Evolutionary conservation across 2,797 vertebrate genomes (phyloP), one percentile per base, ranked within the genome.

Genomic region (Oryzias sinensis): DNA sequence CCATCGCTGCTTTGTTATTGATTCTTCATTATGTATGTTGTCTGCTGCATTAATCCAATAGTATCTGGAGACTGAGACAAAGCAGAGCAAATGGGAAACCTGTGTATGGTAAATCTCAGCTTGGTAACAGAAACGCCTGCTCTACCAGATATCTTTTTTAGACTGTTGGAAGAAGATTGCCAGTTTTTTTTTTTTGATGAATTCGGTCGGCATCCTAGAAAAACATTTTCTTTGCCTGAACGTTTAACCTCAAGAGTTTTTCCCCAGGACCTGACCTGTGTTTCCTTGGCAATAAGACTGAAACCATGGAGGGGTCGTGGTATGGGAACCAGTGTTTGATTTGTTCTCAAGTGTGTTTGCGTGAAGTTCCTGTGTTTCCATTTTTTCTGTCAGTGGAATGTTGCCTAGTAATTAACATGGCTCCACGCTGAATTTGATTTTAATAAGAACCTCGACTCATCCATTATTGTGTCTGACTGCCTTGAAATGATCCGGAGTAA

Each of bases 21-120:
- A 90, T 87, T 85, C 70, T 74, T 63, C 71, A 82, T 87, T 77
- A 74, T 77, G 66, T 84, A 68, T 85, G 65, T 74, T 70, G 67
- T 76, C 62, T 76, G 71, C 70, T 77, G 77, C 77, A 65, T 82
- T 87, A 88, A 85, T 82, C 70, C 52, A 80, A 81, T 86, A 78
- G 62, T 71, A 67, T 81, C 76, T 43, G 24, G 68, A 56, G 80
- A 79, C 56, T 61, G 56, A 80, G 70, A 53, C 62, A 70, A 67
- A 79, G 65, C 72, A 70, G 67, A 72, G 33, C 55, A 41, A 63
- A 71, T 33, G 45, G 2, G 25, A 13, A 74, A 49, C 51, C 52
- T 49, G 40, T 56, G 20, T 56, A 27, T 15, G 27, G 57, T 45
- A 47, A 33, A 65, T 57, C 49, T 47, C 70, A 45, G 74, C 43